Base-by-base conservation (phyloP, 2,113 vertebrate species). In the Aphyosemion australe region DNA sequence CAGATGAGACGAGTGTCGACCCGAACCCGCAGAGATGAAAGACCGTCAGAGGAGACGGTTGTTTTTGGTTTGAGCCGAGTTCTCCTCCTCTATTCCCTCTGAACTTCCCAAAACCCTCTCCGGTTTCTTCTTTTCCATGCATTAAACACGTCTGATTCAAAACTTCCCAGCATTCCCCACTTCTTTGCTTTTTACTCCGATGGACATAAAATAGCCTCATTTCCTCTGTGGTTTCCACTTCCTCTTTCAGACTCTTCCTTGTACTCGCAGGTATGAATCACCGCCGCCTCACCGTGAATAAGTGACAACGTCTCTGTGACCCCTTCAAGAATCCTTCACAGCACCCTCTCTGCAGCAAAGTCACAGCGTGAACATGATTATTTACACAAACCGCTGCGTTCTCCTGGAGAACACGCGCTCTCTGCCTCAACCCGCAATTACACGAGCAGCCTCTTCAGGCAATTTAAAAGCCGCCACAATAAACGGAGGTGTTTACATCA, bases 401-500 rank as follows among this genome's bases (percentile, higher is more conserved):
- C 2, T 26, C 12, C 32, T 2, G 15, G 21, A 56, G 47, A 64
- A 19, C 26, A 61, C 63, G 59, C 71, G 26, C 26, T 26, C 26
- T 72, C 45, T 34, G 56, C 61, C 57, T 61, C 54, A 74, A 78
- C 72, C 63, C 12, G 55, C 79, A 89, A 89, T 90, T 84, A 87
- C 70, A 70, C 51, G 70, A 74, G 71, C 61, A 61, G 68, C 76
- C 82, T 83, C 86, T 87, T 85, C 66, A 82, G 80, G 82, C 65
- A 84, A 83, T 85, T 84, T 82, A 49, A 65, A 72, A 74, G 71
- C 74, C 61, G 50, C 26, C 53, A 19, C 41, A 70, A 82, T 84
- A 82, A 85, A 80, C 65, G 3, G 37, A 72, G 73, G 76, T 80
- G 84, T 85, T 87, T 80, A 81, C 84, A 78, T 82, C 84, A 75